A percentile compares a stretch with the other conserved stretches of the same genome.
Conservation (phyloP, 2,888 invertebrate genomes). For the Spisula subtruncata region DNA sequence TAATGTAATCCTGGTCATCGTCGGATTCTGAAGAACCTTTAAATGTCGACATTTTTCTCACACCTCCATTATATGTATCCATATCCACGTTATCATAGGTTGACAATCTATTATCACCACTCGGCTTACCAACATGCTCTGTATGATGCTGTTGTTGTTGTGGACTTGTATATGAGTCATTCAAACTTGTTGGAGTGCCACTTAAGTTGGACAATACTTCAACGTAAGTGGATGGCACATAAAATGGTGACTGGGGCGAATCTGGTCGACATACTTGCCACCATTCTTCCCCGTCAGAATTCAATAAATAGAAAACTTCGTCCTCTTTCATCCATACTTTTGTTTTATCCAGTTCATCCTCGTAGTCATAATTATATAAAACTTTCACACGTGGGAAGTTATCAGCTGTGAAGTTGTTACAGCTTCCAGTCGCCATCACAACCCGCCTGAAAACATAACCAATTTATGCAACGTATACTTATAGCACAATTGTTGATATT, state of each 20-base stretch:
- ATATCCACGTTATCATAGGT: conserved; percentile 17
- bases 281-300: conserved; percentile 75
- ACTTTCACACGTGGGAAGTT: conserved; percentile 72
- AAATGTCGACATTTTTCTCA: conserved; percentile 43
- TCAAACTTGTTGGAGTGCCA: conserved; percentile 43
- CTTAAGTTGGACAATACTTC: conserved; percentile 68
- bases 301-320: conserved; percentile 76
- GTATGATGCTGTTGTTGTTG: conserved; percentile 30
- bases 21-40: conserved; percentile 36
- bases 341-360: conserved; percentile 75
- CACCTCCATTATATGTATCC: conserved; percentile 24
- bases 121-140: conserved; percentile 35
- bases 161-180: conserved; percentile 25
- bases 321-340: conserved; percentile 75
- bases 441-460: neutral
- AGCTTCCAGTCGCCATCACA: neutral
- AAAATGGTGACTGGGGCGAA: conserved; percentile 75
- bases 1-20: conserved; percentile 38
- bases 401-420: conserved; percentile 45
- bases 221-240: conserved; percentile 84
- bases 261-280: conserved; percentile 79
- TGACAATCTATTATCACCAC: neutral
- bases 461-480: too few species aligned
- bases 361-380: conserved; percentile 80
- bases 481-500: too few species aligned